Percentiles rank a stretch among this genome's conserved stretches.
Conservation (phyloP, 2,797 vertebrate species). For the Syngnathus rostellatus region DNA sequence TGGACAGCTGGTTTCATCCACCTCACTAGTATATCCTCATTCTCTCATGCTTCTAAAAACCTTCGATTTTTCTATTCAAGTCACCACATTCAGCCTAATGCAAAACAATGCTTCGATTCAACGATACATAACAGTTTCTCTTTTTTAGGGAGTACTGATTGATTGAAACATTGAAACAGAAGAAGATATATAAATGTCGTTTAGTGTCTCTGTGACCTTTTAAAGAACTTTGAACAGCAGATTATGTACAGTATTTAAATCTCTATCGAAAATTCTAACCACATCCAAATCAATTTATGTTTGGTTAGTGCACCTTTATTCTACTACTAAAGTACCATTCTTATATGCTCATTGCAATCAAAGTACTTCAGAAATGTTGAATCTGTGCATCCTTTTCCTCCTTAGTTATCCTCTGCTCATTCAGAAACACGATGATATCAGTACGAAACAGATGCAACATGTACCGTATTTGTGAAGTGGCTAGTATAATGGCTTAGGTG, state of each 20-base stretch:
- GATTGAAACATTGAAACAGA: no score
- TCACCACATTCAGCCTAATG: background rate
- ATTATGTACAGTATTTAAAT: no score
- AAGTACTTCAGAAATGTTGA: conserved; percentile 2
- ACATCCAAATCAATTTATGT: background rate
- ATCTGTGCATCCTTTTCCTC: background rate
- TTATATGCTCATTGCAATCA: background rate
- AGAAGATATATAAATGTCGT: background rate
- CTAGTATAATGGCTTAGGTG: background rate
- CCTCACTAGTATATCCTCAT: conserved; percentile 50
- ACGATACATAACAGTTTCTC: no score
- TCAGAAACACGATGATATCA: background rate
- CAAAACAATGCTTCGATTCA: background rate
- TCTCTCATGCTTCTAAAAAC: conserved; percentile 36
- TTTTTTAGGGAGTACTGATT: no score
- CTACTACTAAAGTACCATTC: background rate
- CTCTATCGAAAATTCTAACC: background rate
- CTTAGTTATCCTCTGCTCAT: background rate
- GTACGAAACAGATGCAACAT: background rate
- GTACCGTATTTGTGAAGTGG: background rate
- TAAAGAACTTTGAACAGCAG: no score
- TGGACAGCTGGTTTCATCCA: conserved; percentile 56
- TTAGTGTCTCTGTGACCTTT: background rate
- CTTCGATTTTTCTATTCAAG: background rate
- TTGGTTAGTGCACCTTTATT: background rate